Conservation (phyloP, 1,140 invertebrate species). For the Scaptomyza pallida region DNA sequence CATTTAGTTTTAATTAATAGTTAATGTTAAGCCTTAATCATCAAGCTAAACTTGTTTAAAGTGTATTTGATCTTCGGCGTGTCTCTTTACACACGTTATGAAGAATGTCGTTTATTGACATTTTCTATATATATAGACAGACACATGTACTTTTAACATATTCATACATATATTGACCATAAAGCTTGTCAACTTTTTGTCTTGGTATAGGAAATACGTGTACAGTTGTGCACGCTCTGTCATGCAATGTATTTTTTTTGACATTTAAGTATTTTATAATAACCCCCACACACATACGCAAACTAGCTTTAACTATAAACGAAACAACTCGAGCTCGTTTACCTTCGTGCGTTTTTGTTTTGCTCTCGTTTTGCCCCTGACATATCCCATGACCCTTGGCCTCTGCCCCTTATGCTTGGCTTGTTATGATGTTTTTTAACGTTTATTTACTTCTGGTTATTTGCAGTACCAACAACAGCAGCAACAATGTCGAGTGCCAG, state of each 20-base stretch:
- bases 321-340: slow-evolving; percentile 58
- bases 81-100: background rate
- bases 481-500: slow-evolving; percentile 83
- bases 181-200: slow-evolving; percentile 4
- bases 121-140: slow-evolving; percentile 28
- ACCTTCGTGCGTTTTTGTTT: slow-evolving; percentile 58
- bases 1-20: slow-evolving; percentile 1
- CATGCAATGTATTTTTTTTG: slow-evolving; percentile 38
- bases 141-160: slow-evolving; percentile 33
- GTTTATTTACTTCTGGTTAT: slow-evolving; percentile 41
- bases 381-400: slow-evolving; percentile 39
- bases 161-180: slow-evolving; percentile 8
- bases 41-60: too few species aligned
- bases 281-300: slow-evolving; percentile 31
- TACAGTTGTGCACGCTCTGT: slow-evolving; percentile 38
- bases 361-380: slow-evolving; percentile 34
- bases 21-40: too few species aligned
- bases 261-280: slow-evolving; percentile 56
- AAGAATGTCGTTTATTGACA: slow-evolving; percentile 59
- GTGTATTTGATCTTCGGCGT: background rate
- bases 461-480: slow-evolving; percentile 75
- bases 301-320: slow-evolving; percentile 4
- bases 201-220: background rate
- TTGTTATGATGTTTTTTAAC: slow-evolving; percentile 28
- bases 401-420: slow-evolving; percentile 24